Evolutionary conservation across 1,140 invertebrate species (phyloP).

Genomic region (Aphaenogaster ashmeadi): DNA sequence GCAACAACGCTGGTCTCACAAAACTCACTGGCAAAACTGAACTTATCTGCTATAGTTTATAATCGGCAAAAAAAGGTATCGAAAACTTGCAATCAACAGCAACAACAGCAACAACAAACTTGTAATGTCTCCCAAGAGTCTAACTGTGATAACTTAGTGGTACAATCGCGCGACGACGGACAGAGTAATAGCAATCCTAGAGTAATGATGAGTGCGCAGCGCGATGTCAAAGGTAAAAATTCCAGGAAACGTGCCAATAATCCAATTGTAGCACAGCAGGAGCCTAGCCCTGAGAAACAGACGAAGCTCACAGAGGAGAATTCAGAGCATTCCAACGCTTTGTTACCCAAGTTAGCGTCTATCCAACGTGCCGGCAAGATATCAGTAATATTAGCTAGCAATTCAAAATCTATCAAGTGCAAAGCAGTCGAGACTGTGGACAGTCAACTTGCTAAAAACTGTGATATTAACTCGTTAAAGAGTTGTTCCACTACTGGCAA

Average conservation of each 20-base stretch:
- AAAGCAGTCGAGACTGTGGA: conserved; percentile 72
- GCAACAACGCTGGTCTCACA: conserved; percentile 74
- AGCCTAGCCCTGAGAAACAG: conserved; percentile 85
- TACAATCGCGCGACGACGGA: conserved; percentile 79
- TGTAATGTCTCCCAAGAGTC: conserved; percentile 82
- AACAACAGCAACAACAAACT: conserved; percentile 61
- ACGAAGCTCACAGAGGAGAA: conserved; percentile 78
- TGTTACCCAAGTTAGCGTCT: conserved; percentile 71
- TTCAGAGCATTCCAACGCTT: conserved; percentile 70
- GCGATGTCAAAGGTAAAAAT: conserved; percentile 80
- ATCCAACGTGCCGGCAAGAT: conserved; percentile 76
- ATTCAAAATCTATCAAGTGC: conserved; percentile 74
- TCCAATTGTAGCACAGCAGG: conserved; percentile 75
- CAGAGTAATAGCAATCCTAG: conserved; percentile 73
- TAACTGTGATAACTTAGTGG: conserved; percentile 85
- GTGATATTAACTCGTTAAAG: conserved; percentile 81
- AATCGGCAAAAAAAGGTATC: conserved; percentile 80
- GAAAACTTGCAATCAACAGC: conserved; percentile 76
- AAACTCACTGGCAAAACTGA: conserved; percentile 70
- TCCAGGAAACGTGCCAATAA: conserved; percentile 83
- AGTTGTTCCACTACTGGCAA: conserved; percentile 69
- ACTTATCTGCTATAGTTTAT: conserved; percentile 66
- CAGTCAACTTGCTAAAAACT: conserved; percentile 78
- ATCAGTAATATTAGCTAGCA: conserved; percentile 79
- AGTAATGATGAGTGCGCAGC: conserved; percentile 71